Percentiles rank a stretch among this genome's conserved stretches.
These are phyloP conservation scores for Parnassius apollo DNA, from an alignment of 2,888 invertebrate species.

Conservation along the genomic window DNA sequence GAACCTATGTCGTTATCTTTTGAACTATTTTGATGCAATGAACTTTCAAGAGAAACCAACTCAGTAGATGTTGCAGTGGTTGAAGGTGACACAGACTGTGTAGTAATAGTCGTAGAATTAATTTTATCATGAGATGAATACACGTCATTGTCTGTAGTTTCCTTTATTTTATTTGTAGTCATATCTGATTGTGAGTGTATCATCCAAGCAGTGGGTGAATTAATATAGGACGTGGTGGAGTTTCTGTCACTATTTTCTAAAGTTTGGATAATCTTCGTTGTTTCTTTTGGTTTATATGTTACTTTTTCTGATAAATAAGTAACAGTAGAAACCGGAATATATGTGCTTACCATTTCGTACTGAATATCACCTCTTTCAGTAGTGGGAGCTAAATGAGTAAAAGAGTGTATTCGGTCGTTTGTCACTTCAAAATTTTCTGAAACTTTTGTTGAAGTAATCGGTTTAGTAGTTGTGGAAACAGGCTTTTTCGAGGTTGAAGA, in stretches of 20 bases:
- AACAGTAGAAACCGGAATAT: conserved; percentile 57
- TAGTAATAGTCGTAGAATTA: conserved; percentile 66
- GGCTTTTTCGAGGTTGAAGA: conserved; percentile 1
- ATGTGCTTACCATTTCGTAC: conserved; percentile 60
- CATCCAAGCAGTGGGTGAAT: conserved; percentile 31
- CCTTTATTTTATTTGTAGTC: conserved; percentile 24
- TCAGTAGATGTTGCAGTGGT: conserved; percentile 61
- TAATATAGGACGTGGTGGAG: conserved; percentile 34
- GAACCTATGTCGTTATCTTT: conserved; percentile 29
- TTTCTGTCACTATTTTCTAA: conserved; percentile 38
- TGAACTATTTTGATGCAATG: conserved; percentile 29
- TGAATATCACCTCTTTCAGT: conserved; percentile 45
- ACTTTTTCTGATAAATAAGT: conserved; percentile 52
- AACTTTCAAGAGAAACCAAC: conserved; percentile 43
- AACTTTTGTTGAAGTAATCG: neutral
- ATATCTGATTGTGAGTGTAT: conserved; percentile 23
- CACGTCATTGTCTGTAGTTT: conserved; percentile 32
- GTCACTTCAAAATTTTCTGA: neutral
- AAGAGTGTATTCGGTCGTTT: conserved; percentile 30
- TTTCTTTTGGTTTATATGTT: conserved; percentile 40
- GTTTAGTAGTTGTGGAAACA: neutral
- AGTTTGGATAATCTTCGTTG: conserved; percentile 35
- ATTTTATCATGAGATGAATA: conserved; percentile 42
- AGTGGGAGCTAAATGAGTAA: conserved; percentile 35
- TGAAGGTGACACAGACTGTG: conserved; percentile 70